Conservation (phyloP, 1,140 invertebrate species). For the Drosophila ogumai region DNA sequence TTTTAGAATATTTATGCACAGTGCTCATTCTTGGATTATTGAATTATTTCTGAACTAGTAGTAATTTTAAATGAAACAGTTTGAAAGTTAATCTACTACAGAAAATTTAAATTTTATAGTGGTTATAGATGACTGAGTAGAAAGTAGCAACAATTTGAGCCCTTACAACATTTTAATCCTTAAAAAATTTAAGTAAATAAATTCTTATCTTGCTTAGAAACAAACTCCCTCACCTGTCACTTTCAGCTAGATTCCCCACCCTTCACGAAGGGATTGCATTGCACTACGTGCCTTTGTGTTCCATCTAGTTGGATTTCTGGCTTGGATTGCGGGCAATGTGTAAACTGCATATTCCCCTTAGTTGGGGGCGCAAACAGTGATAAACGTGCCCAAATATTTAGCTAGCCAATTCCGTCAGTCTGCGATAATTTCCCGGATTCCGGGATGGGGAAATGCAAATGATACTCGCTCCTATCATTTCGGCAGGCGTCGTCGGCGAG, state of each 20-base stretch:
- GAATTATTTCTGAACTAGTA: too few species aligned
- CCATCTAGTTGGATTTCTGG: constrained; percentile 21
- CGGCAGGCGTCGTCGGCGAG: background rate
- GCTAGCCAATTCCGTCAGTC: constrained; percentile 44
- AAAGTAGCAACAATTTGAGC: background rate
- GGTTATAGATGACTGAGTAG: background rate
- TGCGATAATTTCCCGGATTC: constrained; percentile 26
- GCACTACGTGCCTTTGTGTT: constrained; percentile 24
- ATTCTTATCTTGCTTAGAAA: background rate
- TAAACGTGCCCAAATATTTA: constrained; percentile 54
- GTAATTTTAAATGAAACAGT: too few species aligned
- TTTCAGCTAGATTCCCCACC: background rate
- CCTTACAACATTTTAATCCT: background rate
- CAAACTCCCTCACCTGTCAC: background rate
- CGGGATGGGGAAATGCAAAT: constrained; percentile 34
- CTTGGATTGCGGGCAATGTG: constrained; percentile 13
- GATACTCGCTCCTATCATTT: constrained; percentile 38
- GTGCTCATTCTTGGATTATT: too few species aligned
- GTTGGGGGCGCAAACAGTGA: constrained; percentile 37
- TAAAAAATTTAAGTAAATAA: background rate
- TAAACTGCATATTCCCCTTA: constrained; percentile 31
- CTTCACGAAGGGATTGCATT: constrained; percentile 1
- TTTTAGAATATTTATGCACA: too few species aligned
- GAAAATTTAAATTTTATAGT: too few species aligned
- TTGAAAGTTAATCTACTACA: too few species aligned